These are phyloP conservation scores for Herpetotheres cachinnans DNA, from an alignment of 2,113 vertebrate genomes.

Conservation along the genomic window DNA sequence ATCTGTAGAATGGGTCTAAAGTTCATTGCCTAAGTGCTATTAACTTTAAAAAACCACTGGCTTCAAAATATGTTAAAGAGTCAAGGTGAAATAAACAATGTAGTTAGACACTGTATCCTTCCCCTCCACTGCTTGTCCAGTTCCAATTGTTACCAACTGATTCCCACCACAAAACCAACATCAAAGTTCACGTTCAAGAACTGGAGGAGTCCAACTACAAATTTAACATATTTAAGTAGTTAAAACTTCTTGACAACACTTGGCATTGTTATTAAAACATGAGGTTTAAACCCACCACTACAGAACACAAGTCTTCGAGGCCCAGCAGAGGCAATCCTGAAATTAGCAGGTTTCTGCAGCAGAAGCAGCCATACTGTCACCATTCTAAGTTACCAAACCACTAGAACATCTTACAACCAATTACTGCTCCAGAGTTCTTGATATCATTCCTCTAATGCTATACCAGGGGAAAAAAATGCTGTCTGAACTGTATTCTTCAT, in stretches of 20 bases:
- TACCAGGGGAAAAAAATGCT: not conserved
- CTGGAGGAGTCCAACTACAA: not conserved
- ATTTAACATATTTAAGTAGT: not conserved
- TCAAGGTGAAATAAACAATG: not conserved
- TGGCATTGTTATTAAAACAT: not conserved
- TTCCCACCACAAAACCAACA: not conserved
- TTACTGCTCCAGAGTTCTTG: not conserved
- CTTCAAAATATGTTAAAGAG: not conserved
- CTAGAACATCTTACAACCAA: rapidly evolving
- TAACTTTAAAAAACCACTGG: not conserved
- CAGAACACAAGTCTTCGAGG: not conserved
- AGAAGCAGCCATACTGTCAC: not conserved
- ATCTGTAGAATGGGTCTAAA: not conserved
- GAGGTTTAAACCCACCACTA: not conserved
- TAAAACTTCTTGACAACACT: not conserved
- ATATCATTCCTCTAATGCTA: not conserved
- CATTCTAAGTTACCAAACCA: not conserved
- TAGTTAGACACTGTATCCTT: not conserved
- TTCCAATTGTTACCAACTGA: not conserved
- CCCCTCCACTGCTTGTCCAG: not conserved
- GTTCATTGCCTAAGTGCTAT: not conserved
- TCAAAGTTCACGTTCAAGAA: not conserved
- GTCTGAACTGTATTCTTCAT: not conserved
- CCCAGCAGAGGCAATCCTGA: not conserved
- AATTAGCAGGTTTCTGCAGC: not conserved